Conservation (phyloP, 1,140 invertebrate species). For the Gerris buenoi region DNA sequence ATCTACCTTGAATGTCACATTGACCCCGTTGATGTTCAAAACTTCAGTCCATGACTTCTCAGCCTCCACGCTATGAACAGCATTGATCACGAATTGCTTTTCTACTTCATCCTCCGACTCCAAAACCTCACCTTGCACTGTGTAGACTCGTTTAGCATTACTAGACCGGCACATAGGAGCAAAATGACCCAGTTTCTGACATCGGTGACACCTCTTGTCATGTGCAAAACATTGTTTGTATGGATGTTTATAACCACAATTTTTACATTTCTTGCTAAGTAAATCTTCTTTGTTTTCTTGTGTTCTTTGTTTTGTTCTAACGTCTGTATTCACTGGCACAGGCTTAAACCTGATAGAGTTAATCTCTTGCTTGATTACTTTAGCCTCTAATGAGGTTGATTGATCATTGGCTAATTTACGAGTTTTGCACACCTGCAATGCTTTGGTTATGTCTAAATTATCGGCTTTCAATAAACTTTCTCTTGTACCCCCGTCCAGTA, state of each 20-base stretch:
- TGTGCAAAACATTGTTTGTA: too few species aligned
- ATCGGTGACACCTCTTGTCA: too few species aligned
- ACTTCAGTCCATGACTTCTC: background rate
- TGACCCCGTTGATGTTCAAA: background rate
- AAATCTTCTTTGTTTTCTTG: background rate
- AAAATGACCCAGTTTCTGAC: background rate
- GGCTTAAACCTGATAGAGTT: background rate
- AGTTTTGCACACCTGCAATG: background rate
- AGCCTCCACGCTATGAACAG: background rate
- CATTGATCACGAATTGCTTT: background rate
- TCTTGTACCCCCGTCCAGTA: background rate
- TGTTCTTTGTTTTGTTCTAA: background rate
- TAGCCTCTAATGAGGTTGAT: background rate
- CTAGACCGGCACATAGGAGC: background rate
- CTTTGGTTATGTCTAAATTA: background rate
- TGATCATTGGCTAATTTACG: background rate
- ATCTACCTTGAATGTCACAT: background rate
- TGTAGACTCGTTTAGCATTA: background rate
- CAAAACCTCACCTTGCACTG: background rate
- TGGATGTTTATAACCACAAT: too few species aligned
- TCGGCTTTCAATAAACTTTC: background rate
- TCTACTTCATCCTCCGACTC: background rate
- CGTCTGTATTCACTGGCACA: background rate
- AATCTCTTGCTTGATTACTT: background rate
- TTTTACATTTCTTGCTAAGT: too few species aligned